These are phyloP conservation scores for Ranitomeya variabilis DNA, from an alignment of 2,113 vertebrate genomes.

Conservation along the genomic window DNA sequence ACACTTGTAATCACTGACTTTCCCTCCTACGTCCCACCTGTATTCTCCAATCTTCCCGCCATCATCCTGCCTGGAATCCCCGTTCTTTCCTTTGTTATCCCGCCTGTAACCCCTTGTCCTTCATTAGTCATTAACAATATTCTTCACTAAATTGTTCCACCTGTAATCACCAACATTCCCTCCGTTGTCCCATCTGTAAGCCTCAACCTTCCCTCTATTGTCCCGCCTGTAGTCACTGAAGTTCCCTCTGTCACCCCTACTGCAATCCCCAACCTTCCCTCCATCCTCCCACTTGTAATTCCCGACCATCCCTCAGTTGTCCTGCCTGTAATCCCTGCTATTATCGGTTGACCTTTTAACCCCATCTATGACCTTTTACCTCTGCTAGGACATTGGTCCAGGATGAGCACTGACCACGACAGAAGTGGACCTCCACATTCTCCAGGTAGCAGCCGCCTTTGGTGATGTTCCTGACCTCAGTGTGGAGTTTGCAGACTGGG, in stretches of 20 bases:
- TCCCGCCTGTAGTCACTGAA: not conserved
- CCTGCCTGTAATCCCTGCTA: not conserved
- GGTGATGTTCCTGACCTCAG: slow-evolving; percentile 83
- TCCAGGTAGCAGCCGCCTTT: slow-evolving; percentile 82
- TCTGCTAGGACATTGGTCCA: slow-evolving; percentile 82
- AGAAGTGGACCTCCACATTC: slow-evolving; percentile 85
- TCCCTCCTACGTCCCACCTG: no score
- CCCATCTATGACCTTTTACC: slow-evolving; percentile 66
- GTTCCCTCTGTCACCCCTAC: not conserved
- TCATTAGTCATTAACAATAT: no score
- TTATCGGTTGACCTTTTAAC: not conserved
- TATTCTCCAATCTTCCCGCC: no score
- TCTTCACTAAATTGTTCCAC: no score
- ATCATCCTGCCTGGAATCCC: no score
- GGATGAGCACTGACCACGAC: slow-evolving; percentile 81
- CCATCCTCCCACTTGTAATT: no score
- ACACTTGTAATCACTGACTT: no score
- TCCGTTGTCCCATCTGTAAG: not conserved
- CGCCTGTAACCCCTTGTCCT: no score
- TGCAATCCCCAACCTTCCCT: not conserved
- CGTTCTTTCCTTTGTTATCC: no score
- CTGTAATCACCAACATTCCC: no score
- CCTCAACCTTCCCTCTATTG: no score
- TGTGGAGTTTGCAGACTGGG: slow-evolving; percentile 74
- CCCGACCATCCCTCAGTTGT: no score